Percentiles rank a stretch among this genome's conserved stretches.
These are phyloP conservation scores for Neofelis nebulosa DNA, from an alignment of 2,113 vertebrate species.

Conservation along the genomic window DNA sequence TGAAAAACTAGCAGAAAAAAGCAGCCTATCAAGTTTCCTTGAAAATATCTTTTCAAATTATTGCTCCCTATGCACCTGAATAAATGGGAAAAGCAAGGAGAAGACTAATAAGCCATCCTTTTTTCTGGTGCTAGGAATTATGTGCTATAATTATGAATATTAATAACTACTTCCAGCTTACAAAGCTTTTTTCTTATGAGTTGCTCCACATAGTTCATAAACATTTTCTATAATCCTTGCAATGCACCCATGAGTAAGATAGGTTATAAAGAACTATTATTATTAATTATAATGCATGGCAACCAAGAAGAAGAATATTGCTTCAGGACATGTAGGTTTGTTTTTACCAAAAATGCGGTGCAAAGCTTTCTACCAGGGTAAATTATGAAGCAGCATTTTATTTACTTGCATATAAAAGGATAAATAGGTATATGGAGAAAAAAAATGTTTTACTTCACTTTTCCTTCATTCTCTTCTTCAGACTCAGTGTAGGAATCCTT, in stretches of 20 bases:
- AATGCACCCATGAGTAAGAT: constrained; percentile 31
- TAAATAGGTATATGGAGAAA: background rate
- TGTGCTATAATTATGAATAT: constrained; percentile 67
- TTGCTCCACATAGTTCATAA: constrained; percentile 62
- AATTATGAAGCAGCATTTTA: background rate
- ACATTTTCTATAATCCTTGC: constrained; percentile 59
- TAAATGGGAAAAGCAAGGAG: constrained; percentile 42
- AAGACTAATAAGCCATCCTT: constrained; percentile 51
- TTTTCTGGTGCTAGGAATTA: constrained; percentile 54
- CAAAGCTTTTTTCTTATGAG: constrained; percentile 60
- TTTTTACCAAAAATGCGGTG: constrained; percentile 11
- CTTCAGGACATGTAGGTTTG: background rate
- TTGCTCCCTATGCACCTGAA: constrained; percentile 41
- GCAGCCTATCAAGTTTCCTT: constrained; percentile 36
- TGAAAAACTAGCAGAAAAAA: constrained; percentile 53
- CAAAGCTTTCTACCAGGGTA: background rate
- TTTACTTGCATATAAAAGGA: background rate
- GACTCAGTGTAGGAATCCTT: background rate
- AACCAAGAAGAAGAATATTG: constrained; percentile 43
- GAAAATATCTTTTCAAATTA: constrained; percentile 67
- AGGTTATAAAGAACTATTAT: constrained; percentile 53
- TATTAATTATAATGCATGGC: constrained; percentile 61
- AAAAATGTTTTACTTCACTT: background rate
- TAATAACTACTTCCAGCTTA: constrained; percentile 70
- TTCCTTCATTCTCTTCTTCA: background rate